Conservation (phyloP, 2,797 vertebrate species). For the Hipposideros larvatus region DNA sequence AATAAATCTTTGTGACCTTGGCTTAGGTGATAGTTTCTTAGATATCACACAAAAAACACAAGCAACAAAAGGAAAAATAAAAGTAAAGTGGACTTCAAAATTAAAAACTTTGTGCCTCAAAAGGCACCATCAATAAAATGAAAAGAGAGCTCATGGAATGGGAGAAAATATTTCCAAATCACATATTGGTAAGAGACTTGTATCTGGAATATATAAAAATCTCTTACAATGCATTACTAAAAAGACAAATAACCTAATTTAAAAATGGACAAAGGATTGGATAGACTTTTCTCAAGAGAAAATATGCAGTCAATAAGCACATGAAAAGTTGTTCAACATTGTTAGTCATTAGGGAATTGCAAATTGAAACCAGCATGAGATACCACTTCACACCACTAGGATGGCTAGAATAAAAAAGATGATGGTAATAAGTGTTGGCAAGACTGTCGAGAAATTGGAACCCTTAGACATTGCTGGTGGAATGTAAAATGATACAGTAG, state of each 20-base stretch:
- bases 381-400: not conserved
- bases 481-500: not conserved
- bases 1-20: constrained; percentile 33
- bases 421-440: not conserved
- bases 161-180: constrained; percentile 21
- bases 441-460: constrained; percentile 6
- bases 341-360: constrained; percentile 52
- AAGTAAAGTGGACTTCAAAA: constrained; percentile 11
- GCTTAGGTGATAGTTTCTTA: not conserved
- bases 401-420: not conserved
- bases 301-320: not conserved
- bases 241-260: not conserved
- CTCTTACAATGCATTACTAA: constrained; percentile 26
- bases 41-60: not conserved
- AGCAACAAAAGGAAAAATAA: not conserved
- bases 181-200: not conserved
- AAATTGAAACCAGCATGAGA: not conserved
- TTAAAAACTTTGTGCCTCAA: constrained; percentile 22
- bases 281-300: constrained; percentile 25
- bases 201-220: constrained; percentile 13
- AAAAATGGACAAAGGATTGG: constrained; percentile 9
- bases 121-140: not conserved
- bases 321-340: not conserved
- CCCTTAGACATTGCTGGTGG: not conserved
- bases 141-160: not conserved